Evolutionary conservation across 2,797 vertebrate genomes (phyloP), one percentile per base, ranked within the genome.

Genomic region (Huso huso): DNA sequence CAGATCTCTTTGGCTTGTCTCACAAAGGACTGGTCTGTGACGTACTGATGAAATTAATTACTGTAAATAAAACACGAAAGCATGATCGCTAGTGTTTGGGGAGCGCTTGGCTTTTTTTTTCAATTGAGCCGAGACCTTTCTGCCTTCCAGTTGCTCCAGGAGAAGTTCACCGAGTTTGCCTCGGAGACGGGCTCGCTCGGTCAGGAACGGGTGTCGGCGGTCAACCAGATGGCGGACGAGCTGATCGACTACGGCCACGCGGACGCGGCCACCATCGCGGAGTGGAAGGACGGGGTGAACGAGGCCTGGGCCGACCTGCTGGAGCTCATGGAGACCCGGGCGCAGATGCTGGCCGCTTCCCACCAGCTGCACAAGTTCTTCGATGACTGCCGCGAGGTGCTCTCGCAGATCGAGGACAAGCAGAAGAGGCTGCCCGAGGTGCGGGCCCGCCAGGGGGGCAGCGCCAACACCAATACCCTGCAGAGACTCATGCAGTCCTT

Each of bases 181-280:
- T 87, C 78, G 0, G 95, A 98, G 81, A 98, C 95, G 0, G 92
- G 92, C 52, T 87, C 77, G 0, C 73, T 92, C 0, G 96, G 96
- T 1, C 91, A 93, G 67, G 95, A 97, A 71, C 85, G 95, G 4
- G 91, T 98, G 69, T 75, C 90, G 0, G 93, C 93, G 0, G 83
- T 98, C 71, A 97, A 97, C 83, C 93, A 95, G 80, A 95, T 97
- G 95, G 95, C 95, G 79, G 93, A 99, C 0, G 95, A 99, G 75
- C 87, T 99, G 51, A 97, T 99, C 0, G 95, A 97, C 81, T 95
- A 92, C 0, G 96, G 95, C 7, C 96, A 98, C 61, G 76, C 83
- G 0, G 95, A 96, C 1, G 95, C 96, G 0, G 94, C 95, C 76
- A 93, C 91, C 77, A 96, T 99, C 10, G 94, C 95, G 0, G 95